phyloP scores from a whole-genome alignment of 1,140 invertebrate genomes.

The Bemisia tabaci region DNA sequence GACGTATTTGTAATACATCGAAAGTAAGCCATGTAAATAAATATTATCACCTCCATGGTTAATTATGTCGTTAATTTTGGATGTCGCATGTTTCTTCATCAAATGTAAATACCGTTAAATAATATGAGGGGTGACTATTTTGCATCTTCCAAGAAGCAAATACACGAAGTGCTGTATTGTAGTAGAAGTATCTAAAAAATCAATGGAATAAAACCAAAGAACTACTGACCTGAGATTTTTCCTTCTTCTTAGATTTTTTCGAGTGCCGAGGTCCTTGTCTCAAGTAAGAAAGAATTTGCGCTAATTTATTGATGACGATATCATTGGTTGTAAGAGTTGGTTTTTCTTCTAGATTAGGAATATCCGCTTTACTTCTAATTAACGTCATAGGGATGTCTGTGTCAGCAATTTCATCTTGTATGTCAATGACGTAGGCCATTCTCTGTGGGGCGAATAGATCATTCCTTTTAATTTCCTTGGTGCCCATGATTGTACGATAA shows the following conservation, averaged over 20 bases:
- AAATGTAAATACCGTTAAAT: too few relatives aligned
- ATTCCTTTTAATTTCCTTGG: conserved; percentile 62
- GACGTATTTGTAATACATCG: too few relatives aligned
- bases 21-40: too few relatives aligned
- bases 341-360: conserved; percentile 61
- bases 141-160: too few relatives aligned
- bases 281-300: conserved; percentile 91
- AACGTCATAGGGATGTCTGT: conserved; percentile 92
- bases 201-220: too few relatives aligned
- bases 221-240: conserved; percentile 33
- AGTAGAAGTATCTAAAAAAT: too few relatives aligned
- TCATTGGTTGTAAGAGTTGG: conserved; percentile 85
- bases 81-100: too few relatives aligned
- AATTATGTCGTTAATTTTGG: too few relatives aligned
- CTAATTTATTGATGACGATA: conserved; percentile 92
- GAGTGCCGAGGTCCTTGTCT: conserved; percentile 60
- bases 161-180: too few relatives aligned
- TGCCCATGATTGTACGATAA: conserved; percentile 40
- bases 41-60: too few relatives aligned
- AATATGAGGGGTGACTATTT: too few relatives aligned
- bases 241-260: conserved; percentile 63
- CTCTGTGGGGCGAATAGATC: conserved; percentile 90
- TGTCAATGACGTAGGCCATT: conserved; percentile 96
- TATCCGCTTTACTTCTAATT: conserved; percentile 88
- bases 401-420: conserved; percentile 79